Conservation (phyloP, 2,797 vertebrate species). For the Galaxias olidus region DNA sequence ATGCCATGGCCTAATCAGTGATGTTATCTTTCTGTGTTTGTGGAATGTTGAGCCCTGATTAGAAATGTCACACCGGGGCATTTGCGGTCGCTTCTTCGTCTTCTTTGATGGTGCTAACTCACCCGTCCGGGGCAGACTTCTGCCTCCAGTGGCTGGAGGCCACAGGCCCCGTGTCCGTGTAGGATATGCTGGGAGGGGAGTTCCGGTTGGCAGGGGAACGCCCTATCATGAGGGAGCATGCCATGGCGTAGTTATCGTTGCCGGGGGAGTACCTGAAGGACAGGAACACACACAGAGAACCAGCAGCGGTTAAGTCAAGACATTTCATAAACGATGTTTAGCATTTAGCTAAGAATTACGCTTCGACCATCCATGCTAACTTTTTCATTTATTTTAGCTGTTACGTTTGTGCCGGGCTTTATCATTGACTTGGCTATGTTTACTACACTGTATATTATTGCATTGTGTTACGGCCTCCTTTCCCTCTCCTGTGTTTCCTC, state of each 20-base stretch:
- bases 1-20: too few relatives aligned
- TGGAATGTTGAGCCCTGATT: too few relatives aligned
- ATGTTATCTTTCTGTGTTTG: too few relatives aligned
- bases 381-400: neutral
- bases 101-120: conserved; percentile 35
- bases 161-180: conserved; percentile 82
- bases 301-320: neutral
- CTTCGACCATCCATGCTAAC: neutral
- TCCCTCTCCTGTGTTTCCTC: too few relatives aligned
- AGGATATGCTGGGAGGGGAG: conserved; percentile 85
- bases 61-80: too few relatives aligned
- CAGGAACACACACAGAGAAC: conserved; percentile 9
- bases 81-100: neutral
- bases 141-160: conserved; percentile 86
- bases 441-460: too few relatives aligned
- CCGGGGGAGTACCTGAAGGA: conserved; percentile 86
- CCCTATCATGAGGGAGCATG: conserved; percentile 90
- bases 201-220: conserved; percentile 87
- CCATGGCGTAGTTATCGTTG: conserved; percentile 91
- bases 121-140: conserved; percentile 94
- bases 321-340: too few relatives aligned
- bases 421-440: too few relatives aligned
- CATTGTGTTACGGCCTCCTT: too few relatives aligned
- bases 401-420: too few relatives aligned
- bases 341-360: neutral